These are phyloP conservation scores for Drosophila sturtevanti DNA, from an alignment of 1,140 invertebrate genomes.

Conservation along the genomic window DNA sequence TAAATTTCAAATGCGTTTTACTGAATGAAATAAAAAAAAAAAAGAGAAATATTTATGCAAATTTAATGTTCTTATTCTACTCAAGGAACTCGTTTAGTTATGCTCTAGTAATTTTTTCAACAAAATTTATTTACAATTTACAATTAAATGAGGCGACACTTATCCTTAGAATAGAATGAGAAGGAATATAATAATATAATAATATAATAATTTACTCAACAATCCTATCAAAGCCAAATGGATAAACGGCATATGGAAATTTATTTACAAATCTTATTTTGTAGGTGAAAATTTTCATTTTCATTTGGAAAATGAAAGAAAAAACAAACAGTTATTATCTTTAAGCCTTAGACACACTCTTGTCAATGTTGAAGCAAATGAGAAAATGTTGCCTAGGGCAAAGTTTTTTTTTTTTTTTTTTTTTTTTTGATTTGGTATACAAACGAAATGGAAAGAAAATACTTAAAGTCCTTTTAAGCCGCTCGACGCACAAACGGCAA, in stretches of 20 bases:
- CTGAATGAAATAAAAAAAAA: neutral
- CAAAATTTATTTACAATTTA: neutral
- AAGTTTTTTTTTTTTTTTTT: constrained; percentile 1
- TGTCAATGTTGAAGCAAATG: neutral
- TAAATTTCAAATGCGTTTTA: constrained; percentile 25
- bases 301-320: neutral
- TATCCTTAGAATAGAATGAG: neutral
- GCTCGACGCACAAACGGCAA: constrained; percentile 20
- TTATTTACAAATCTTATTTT: too few species aligned
- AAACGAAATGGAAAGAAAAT: constrained; percentile 9
- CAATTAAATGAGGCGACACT: neutral
- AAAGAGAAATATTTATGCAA: constrained; percentile 6
- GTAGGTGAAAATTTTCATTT: neutral
- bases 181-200: too few species aligned
- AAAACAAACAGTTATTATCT: neutral
- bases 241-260: too few species aligned
- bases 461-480: constrained; percentile 31
- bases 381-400: neutral
- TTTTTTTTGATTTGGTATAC: constrained; percentile 1
- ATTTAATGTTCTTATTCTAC: neutral
- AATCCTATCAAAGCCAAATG: too few species aligned
- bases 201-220: too few species aligned
- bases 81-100: neutral
- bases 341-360: neutral
- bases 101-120: neutral